Evolutionary conservation across 2,888 invertebrate genomes (phyloP).

Genomic region (Deilephila elpenor): DNA sequence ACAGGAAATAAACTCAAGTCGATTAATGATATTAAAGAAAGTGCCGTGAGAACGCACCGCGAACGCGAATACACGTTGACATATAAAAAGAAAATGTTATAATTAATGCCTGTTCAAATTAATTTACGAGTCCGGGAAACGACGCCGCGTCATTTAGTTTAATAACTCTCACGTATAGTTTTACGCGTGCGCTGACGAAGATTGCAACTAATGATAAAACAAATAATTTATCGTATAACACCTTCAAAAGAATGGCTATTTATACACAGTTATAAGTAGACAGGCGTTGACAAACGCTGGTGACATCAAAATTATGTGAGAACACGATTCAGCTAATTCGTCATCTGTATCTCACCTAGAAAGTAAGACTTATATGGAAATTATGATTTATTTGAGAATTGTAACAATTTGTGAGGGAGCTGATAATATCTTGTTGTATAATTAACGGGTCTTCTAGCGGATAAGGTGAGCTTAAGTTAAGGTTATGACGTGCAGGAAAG

Average conservation of each 20-base stretch:
- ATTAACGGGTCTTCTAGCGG: slow-evolving; percentile 5
- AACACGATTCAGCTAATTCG: neutral
- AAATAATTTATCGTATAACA: slow-evolving; percentile 4
- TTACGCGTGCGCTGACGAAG: neutral
- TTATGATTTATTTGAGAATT: slow-evolving; percentile 15
- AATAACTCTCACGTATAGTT: neutral
- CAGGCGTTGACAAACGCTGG: neutral
- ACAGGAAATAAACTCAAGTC: slow-evolving; percentile 17
- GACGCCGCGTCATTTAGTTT: slow-evolving; percentile 2
- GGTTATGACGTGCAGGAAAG: neutral
- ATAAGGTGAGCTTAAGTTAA: neutral
- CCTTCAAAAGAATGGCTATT: slow-evolving; percentile 4
- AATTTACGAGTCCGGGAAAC: slow-evolving; percentile 24
- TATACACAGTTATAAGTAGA: slow-evolving; percentile 13
- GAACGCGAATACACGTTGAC: slow-evolving; percentile 23
- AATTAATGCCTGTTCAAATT: slow-evolving; percentile 19
- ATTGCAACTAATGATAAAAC: slow-evolving; percentile 13
- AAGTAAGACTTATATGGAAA: slow-evolving; percentile 20
- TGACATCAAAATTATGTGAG: slow-evolving; percentile 19
- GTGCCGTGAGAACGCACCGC: slow-evolving; percentile 19
- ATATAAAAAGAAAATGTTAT: slow-evolving; percentile 24
- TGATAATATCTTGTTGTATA: slow-evolving; percentile 18
- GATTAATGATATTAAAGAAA: slow-evolving; percentile 20
- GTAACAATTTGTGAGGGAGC: slow-evolving; percentile 14
- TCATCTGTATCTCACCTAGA: slow-evolving; percentile 6